phyloP scores from a whole-genome alignment of 1,140 invertebrate genomes.

The Apolygus lucorum region DNA sequence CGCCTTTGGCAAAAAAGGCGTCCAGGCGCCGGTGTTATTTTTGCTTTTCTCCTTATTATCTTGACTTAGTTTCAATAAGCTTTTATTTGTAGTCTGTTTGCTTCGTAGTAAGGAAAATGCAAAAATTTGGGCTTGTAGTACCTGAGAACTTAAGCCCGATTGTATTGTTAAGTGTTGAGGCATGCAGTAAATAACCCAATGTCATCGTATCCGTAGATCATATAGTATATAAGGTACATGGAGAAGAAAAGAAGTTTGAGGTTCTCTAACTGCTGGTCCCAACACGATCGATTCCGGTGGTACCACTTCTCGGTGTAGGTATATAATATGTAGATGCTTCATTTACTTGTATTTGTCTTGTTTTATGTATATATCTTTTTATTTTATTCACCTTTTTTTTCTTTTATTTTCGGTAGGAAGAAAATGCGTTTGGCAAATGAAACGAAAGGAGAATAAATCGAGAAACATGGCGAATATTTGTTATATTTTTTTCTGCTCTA shows the following conservation, averaged over 20 bases:
- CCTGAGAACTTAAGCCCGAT: constrained; percentile 1
- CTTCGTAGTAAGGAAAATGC: background rate
- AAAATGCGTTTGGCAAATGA: background rate
- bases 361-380: too few relatives aligned
- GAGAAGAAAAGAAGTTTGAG: background rate
- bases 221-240: too few relatives aligned
- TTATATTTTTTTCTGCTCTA: background rate
- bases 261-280: constrained; percentile 14
- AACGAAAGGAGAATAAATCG: background rate
- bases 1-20: background rate
- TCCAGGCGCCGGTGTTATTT: background rate
- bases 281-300: constrained; percentile 13
- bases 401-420: background rate
- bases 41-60: background rate
- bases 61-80: background rate
- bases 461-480: background rate
- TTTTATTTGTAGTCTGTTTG: background rate
- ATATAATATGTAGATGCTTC: background rate
- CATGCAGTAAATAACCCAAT: constrained; percentile 15
- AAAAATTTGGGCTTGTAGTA: background rate
- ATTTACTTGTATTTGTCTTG: background rate
- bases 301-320: background rate
- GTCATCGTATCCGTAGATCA: background rate
- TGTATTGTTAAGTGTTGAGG: constrained; percentile 20
- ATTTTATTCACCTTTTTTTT: background rate